Conservation (phyloP, 2,113 vertebrate species). For the Corythaixoides concolor region DNA sequence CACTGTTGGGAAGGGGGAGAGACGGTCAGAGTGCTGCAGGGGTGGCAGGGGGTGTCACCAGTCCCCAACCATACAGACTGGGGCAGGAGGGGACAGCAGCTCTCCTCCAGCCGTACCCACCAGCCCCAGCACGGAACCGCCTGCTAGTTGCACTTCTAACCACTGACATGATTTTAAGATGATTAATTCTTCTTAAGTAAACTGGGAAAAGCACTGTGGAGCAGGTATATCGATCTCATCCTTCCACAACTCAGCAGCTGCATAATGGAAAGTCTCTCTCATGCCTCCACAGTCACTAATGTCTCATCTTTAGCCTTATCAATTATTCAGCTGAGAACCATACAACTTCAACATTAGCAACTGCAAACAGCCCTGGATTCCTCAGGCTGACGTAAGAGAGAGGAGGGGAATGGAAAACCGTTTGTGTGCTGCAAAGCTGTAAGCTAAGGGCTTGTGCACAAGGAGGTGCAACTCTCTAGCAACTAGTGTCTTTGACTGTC, state of each 20-base stretch:
- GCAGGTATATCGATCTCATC: constrained; percentile 33
- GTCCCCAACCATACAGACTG: neutral
- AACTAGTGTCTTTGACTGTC: neutral
- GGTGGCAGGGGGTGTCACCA: neutral
- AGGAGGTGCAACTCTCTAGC: neutral
- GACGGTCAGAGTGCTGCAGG: neutral
- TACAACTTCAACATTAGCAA: constrained; percentile 28
- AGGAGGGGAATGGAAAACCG: neutral
- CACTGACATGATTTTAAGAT: neutral
- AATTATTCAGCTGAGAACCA: constrained; percentile 57
- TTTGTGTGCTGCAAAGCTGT: neutral
- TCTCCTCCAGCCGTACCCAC: neutral
- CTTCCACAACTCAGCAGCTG: neutral
- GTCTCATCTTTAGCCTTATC: constrained; percentile 51
- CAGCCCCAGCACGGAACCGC: neutral
- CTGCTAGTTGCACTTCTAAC: neutral
- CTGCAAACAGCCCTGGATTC: neutral
- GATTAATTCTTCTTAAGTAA: constrained; percentile 26
- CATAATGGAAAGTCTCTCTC: constrained; percentile 45
- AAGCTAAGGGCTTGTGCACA: neutral
- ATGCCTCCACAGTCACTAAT: constrained; percentile 40
- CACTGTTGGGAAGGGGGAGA: fast-evolving
- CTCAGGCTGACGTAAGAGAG: neutral
- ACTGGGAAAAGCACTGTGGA: neutral
- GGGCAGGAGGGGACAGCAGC: neutral